These are phyloP conservation scores for Apocrypta bakeri DNA, from an alignment of 1,140 invertebrate species.

Conservation along the genomic window DNA sequence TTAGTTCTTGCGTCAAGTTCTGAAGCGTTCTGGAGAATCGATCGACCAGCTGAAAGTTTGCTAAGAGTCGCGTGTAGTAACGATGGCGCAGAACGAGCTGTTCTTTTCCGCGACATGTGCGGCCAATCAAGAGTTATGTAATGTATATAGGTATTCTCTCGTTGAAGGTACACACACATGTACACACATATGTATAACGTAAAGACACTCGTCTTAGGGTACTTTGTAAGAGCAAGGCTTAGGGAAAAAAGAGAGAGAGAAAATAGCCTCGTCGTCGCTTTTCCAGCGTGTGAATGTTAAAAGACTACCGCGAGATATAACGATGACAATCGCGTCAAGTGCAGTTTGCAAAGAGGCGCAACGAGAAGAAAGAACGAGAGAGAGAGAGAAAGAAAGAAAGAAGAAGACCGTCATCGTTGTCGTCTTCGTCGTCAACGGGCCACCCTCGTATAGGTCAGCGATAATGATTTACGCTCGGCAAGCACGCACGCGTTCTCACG, in stretches of 20 bases:
- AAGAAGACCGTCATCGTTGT: neutral
- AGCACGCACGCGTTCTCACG: neutral
- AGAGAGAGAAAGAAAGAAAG: neutral
- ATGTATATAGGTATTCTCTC: neutral
- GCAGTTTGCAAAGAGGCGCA: neutral
- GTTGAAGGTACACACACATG: neutral
- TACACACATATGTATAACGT: too few species aligned
- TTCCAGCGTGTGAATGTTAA: neutral
- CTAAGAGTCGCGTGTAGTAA: neutral
- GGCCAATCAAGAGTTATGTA: neutral
- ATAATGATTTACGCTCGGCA: slow-evolving; percentile 28
- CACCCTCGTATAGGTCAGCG: neutral
- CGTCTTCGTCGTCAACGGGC: neutral
- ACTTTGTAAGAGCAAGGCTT: too few species aligned
- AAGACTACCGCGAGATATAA: neutral
- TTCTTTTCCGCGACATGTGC: slow-evolving; percentile 4
- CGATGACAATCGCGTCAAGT: slow-evolving; percentile 38
- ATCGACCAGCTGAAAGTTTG: neutral
- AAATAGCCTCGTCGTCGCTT: neutral
- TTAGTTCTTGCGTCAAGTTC: neutral
- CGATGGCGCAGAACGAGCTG: neutral
- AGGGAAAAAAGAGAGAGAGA: too few species aligned
- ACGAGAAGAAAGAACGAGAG: too few species aligned
- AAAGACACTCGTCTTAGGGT: neutral
- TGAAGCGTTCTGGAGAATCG: neutral